Evolutionary conservation across 2,888 invertebrate species (phyloP), one percentile per base, ranked within the genome.

Genomic region (Prostheceraeus crozeri): DNA sequence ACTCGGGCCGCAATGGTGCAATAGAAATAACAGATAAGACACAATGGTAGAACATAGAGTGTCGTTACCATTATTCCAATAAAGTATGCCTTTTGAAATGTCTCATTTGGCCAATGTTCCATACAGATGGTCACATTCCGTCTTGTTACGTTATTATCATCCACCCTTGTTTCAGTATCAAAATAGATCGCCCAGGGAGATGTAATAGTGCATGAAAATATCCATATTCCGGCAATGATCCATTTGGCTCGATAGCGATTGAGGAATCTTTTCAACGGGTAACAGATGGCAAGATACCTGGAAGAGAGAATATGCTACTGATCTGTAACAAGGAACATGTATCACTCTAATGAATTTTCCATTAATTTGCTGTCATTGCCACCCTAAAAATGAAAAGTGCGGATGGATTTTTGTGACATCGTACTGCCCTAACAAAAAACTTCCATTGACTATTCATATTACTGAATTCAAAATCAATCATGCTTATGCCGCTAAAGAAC

Each of bases 281-380:
- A 46, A 25, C 57, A 57, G 19, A 57, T 40, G 2, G 57, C 57
- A 2, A 57, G n/a, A 46, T 57, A 57, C 46, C 57, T 57, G 27
- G 3, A 54, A 54, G 27, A 10, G 19, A 6, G 14, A 45, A 45
- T 10, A 45, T 45, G n/a, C 8, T 10, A 45, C 6, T 10, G 6
- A 45, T n/a, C n/a, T n/a, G n/a, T n/a, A n/a, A n/a, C n/a, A n/a
- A n/a, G n/a, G n/a, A n/a, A n/a, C n/a, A n/a, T n/a, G n/a, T n/a
- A n/a, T n/a, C n/a, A n/a, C n/a, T n/a, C n/a, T n/a, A n/a, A n/a
- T n/a, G n/a, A n/a, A n/a, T n/a, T n/a, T n/a, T n/a, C n/a, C n/a
- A n/a, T n/a, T n/a, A n/a, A n/a, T n/a, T n/a, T n/a, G n/a, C n/a
- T n/a, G n/a, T n/a, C n/a, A n/a, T n/a, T n/a, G n/a, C n/a, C n/a